Conservation (phyloP, 2,113 vertebrate genomes). For the Chaetodon trifascialis region DNA sequence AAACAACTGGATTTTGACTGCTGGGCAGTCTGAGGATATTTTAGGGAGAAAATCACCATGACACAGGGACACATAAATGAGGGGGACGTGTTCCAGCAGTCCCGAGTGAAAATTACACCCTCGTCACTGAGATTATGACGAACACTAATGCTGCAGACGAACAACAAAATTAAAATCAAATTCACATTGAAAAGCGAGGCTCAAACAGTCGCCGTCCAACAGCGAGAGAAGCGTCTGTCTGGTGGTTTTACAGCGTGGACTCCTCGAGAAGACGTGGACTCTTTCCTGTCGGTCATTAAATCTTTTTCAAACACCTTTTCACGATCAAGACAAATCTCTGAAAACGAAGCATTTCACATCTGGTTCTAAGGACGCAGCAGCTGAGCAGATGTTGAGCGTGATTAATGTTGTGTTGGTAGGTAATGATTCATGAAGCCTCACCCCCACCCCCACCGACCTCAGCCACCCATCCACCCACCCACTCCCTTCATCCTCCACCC, state of each 20-base stretch:
- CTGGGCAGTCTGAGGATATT: background rate
- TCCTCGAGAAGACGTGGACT: background rate
- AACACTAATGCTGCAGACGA: constrained; percentile 13
- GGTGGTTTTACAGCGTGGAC: background rate
- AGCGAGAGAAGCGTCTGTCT: background rate
- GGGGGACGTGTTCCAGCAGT: background rate
- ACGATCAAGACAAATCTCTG: background rate
- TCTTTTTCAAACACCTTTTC: background rate
- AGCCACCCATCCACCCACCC: background rate
- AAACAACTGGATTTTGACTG: no score
- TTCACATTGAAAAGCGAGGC: background rate
- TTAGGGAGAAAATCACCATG: background rate
- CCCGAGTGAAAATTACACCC: no score
- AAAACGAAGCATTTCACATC: background rate
- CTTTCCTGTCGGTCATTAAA: background rate
- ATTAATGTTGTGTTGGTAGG: background rate
- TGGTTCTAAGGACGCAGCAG: background rate
- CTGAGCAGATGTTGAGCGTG: background rate
- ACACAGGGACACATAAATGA: background rate
- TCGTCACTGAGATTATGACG: background rate
- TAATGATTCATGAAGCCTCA: background rate
- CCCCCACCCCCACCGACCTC: no score
- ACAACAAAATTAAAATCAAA: background rate
- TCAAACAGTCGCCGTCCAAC: background rate
- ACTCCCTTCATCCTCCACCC: no score